Conservation (phyloP, 2,113 vertebrate species). For the Corydoras sp. region DNA sequence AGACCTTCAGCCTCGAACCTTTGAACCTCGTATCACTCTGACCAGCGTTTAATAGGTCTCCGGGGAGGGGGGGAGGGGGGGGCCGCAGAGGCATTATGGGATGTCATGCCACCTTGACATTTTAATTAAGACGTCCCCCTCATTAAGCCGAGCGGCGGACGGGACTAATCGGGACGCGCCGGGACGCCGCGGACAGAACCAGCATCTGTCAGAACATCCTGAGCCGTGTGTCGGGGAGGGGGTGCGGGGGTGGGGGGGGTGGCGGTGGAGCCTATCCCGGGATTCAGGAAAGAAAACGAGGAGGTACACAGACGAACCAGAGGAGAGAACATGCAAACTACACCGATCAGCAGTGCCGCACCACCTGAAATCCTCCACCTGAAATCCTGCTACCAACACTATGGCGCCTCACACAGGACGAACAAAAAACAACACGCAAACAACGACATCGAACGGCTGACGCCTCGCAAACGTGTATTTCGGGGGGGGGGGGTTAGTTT, state of each 20-base stretch:
- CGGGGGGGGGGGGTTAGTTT: no score
- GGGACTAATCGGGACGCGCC: constrained; percentile 49
- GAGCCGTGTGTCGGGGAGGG: not conserved
- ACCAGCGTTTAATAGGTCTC: constrained; percentile 72
- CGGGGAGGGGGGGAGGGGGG: constrained; percentile 67
- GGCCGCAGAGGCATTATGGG: constrained; percentile 61
- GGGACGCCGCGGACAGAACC: constrained; percentile 3
- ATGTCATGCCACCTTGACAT: constrained; percentile 75
- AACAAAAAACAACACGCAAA: no score
- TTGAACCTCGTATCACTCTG: constrained; percentile 75
- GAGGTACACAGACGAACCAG: constrained; percentile 6
- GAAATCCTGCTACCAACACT: no score
- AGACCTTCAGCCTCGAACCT: constrained; percentile 67
- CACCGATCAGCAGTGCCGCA: no score
- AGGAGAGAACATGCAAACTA: constrained; percentile 16
- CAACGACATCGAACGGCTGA: no score
- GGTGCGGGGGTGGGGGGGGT: no score
- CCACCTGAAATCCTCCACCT: no score
- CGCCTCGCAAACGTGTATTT: no score
- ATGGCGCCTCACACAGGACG: no score
- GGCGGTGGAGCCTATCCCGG: no score
- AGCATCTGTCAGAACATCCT: not conserved
- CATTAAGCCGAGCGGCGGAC: constrained; percentile 54
- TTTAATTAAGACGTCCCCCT: constrained; percentile 73
- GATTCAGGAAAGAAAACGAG: no score